Base-by-base conservation (phyloP, 2,888 invertebrate species). In the Globia sparganii region DNA sequence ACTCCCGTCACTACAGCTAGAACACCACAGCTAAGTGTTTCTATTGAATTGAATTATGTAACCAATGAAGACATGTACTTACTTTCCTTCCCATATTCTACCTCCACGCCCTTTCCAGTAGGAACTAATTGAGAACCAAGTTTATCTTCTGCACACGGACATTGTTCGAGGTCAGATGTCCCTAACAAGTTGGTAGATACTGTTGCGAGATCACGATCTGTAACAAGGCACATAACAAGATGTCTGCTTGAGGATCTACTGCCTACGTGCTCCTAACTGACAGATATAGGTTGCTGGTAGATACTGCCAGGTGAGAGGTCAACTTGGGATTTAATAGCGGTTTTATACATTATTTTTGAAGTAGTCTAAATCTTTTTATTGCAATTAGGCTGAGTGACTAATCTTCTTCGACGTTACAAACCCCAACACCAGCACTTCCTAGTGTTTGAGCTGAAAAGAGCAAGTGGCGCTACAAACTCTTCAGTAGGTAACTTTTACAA, bases 191-290 rank as follows among this genome's bases (percentile, higher is more conserved):
- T 56, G 53, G 53, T n/a, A n/a, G n/a, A n/a, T n/a, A 11, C 73
- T 34, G 31, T 18, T 56, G 11, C 53, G 25, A 82, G 81, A 81
- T 83, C 83, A 81, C 81, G 83, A 81, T 81, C 78, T 49, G 49
- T 21, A 59, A 28, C 65, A 34, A 70, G 66, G 49, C 77, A 68
- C 76, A 56, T 58, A 83, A 72, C 83, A 49, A 81, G 83, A 72
- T 61, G 72, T 40, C 72, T 25, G n/a, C 5, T 21, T 1, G 58
- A 78, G 46, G 71, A 83, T 66, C 34, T 70, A 69, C 72, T 58
- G 68, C n/a, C 72, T 34, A 40, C 83, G 81, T 78, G 81, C 61
- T 34, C 18, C 0, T 15, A 0, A 6, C 2, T 56, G 61, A 83
- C 78, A 11, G 61, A 72, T 67, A 28, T 80, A n/a, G 79, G 81